Conservation (phyloP, 2,797 vertebrate genomes). For the Pteropus rufus region DNA sequence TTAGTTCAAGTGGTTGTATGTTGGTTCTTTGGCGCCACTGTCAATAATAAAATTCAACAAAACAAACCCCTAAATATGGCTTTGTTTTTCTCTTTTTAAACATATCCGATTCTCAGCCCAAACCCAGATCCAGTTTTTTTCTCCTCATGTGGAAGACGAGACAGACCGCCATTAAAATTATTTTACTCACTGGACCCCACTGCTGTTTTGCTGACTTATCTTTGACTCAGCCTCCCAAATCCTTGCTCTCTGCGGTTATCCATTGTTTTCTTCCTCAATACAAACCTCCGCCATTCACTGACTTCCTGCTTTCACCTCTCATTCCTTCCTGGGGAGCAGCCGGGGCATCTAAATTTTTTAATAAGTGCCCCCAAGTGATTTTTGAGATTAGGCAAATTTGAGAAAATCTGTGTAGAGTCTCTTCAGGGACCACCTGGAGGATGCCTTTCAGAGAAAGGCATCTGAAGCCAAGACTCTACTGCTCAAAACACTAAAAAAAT, state of each 20-base stretch:
- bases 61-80: constrained; percentile 67
- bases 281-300: neutral
- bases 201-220: neutral
- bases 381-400: neutral
- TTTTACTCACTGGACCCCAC: neutral
- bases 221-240: neutral
- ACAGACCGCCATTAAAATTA: neutral
- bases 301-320: neutral
- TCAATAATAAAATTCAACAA: constrained; percentile 71
- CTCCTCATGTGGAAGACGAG: constrained; percentile 60
- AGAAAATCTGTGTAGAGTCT: neutral
- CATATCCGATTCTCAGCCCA: constrained; percentile 53
- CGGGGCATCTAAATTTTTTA: neutral
- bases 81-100: constrained; percentile 75
- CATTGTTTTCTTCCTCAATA: neutral
- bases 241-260: neutral
- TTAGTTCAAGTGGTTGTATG: constrained; percentile 68
- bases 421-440: neutral
- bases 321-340: neutral
- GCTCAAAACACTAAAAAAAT: neutral
- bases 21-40: constrained; percentile 64
- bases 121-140: constrained; percentile 36
- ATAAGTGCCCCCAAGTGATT: neutral
- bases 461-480: neutral
- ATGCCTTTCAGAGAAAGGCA: neutral